A percentile compares a stretch with the other conserved stretches of the same genome.
phyloP scores from a whole-genome alignment of 1,140 invertebrate genomes.

The Stegodyphus mimosarum region DNA sequence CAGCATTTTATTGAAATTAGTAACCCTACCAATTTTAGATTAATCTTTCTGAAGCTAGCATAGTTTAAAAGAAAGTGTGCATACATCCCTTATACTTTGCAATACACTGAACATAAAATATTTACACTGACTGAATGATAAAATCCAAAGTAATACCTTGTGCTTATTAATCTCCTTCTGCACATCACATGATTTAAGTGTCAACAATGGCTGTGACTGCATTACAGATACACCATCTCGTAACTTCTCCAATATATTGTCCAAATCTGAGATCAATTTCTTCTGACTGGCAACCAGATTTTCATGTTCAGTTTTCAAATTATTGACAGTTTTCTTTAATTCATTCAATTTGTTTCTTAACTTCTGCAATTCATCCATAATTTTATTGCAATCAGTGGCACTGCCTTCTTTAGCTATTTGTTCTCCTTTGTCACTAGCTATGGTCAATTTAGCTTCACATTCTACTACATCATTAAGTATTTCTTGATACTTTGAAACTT shows the following conservation, averaged over 20 bases:
- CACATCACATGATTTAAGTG: conserved; percentile 81
- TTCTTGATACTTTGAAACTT: conserved; percentile 88
- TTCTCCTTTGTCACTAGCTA: conserved; percentile 89
- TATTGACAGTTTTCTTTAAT: conserved; percentile 83
- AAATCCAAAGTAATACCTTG: conserved; percentile 64
- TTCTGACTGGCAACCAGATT: conserved; percentile 86
- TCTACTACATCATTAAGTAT: conserved; percentile 80
- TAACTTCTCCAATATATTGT: conserved; percentile 84
- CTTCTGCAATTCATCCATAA: conserved; percentile 86
- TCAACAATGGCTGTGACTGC: conserved; percentile 83
- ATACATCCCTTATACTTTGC: no score
- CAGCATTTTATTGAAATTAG: no score
- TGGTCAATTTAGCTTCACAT: conserved; percentile 86
- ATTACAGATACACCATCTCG: conserved; percentile 85
- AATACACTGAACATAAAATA: no score
- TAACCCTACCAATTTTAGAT: no score
- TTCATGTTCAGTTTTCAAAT: conserved; percentile 86
- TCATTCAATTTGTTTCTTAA: conserved; percentile 85
- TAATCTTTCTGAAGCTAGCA: no score
- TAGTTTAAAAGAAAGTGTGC: no score
- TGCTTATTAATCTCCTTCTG: conserved; percentile 85
- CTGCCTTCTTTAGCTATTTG: conserved; percentile 90
- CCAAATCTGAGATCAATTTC: conserved; percentile 82
- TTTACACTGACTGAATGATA: no score
- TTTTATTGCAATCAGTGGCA: conserved; percentile 84